These are phyloP conservation scores for Quadroppia sp. DNA, from an alignment of 2,888 invertebrate species.

Conservation along the genomic window DNA sequence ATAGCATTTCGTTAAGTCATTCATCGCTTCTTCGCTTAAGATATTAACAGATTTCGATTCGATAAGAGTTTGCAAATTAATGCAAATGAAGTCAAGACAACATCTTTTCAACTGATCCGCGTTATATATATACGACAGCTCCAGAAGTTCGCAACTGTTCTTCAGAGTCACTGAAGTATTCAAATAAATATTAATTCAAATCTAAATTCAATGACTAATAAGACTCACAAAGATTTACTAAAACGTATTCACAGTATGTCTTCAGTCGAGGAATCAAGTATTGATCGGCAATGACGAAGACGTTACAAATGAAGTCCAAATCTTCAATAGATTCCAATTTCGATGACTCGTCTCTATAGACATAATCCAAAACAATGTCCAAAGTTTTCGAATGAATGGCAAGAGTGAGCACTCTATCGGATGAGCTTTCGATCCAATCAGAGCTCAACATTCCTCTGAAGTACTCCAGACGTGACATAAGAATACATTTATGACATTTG, in stretches of 20 bases:
- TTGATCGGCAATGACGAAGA: slow-evolving; percentile 74
- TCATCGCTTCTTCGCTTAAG: slow-evolving; percentile 61
- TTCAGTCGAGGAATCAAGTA: slow-evolving; percentile 67
- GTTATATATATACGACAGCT: slow-evolving; percentile 71
- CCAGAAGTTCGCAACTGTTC: slow-evolving; percentile 70
- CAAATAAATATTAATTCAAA: not conserved
- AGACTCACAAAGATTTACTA: slow-evolving; percentile 59
- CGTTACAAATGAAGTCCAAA: slow-evolving; percentile 67
- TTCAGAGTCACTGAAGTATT: slow-evolving; percentile 61
- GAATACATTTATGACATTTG: slow-evolving; percentile 72
- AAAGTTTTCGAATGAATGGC: slow-evolving; percentile 63
- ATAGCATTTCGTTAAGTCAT: slow-evolving; percentile 66
- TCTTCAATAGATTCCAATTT: slow-evolving; percentile 60
- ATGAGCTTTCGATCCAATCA: slow-evolving; percentile 61
- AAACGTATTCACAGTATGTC: slow-evolving; percentile 66
- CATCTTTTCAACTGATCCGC: slow-evolving; percentile 66
- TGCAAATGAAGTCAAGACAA: slow-evolving; percentile 71
- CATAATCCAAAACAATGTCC: slow-evolving; percentile 66
- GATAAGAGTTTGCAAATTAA: slow-evolving; percentile 68
- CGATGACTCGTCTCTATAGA: slow-evolving; percentile 67
- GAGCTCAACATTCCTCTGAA: slow-evolving; percentile 77
- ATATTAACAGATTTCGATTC: slow-evolving; percentile 64
- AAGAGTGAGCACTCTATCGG: slow-evolving; percentile 53
- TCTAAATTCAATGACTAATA: not conserved
- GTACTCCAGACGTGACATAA: slow-evolving; percentile 75